Percentiles rank a stretch among this genome's conserved stretches.
Evolutionary conservation across 2,797 vertebrate genomes (phyloP).

Genomic region (Scolopax bukidnonensis): DNA sequence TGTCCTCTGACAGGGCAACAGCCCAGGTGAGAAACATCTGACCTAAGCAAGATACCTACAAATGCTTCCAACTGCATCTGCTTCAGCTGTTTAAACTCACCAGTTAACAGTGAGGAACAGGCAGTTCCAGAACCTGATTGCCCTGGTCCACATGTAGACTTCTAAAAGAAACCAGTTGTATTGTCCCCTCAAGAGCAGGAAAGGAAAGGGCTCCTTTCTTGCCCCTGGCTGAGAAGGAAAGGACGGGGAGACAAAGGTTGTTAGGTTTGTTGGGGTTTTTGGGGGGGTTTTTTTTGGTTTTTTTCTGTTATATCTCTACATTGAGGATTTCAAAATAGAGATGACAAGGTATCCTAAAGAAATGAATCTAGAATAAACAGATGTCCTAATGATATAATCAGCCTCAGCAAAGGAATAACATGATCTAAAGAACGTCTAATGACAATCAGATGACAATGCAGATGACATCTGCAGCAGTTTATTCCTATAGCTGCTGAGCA

Average conservation of each 20-base stretch:
- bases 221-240: background rate
- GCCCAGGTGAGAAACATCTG: background rate
- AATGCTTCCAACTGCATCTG: background rate
- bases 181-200: background rate
- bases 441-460: background rate
- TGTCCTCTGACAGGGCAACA: background rate
- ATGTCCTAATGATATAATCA: background rate
- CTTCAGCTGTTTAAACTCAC: background rate
- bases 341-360: background rate
- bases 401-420: background rate
- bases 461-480: background rate
- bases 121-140: background rate
- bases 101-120: background rate
- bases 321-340: background rate
- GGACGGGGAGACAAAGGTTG: background rate
- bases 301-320: background rate
- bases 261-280: background rate
- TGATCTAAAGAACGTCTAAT: background rate
- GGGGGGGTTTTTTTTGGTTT: background rate
- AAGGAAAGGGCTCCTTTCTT: background rate
- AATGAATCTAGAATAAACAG: background rate
- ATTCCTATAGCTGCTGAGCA: background rate
- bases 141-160: background rate
- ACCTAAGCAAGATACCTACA: background rate
- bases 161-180: background rate